Conservation (phyloP, 2,113 vertebrate genomes). For the Verasper variegatus region DNA sequence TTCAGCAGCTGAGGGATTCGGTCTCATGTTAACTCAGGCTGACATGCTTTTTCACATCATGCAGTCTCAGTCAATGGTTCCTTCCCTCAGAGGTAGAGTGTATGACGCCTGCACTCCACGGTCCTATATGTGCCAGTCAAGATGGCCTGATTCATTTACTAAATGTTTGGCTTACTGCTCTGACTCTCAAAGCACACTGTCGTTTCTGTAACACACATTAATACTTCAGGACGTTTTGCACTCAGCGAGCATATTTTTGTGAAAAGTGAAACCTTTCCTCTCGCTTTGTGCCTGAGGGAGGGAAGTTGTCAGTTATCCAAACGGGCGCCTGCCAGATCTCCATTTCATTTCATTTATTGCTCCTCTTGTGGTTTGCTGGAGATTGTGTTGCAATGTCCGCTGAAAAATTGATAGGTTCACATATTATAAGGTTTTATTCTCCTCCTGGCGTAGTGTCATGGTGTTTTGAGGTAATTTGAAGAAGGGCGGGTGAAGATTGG, state of each 20-base stretch:
- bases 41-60: conserved; percentile 39
- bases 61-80: background rate
- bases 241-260: conserved; percentile 47
- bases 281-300: conserved; percentile 27
- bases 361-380: conserved; percentile 36
- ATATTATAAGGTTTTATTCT: conserved; percentile 15
- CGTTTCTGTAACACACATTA: conserved; percentile 35
- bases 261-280: conserved; percentile 54
- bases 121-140: conserved; percentile 15
- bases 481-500: background rate
- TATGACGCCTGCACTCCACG: background rate
- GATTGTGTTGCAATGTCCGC: conserved; percentile 32
- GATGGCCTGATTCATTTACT: background rate
- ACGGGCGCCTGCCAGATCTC: conserved; percentile 43
- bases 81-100: background rate
- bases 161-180: conserved; percentile 30
- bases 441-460: conserved; percentile 35
- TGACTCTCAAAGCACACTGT: conserved; percentile 14
- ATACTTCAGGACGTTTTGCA: conserved; percentile 58
- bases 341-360: conserved; percentile 63
- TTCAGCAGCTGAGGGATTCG: conserved; percentile 40
- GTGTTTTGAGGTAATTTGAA: conserved; percentile 58
- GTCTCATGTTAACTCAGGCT: conserved; percentile 48
- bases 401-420: conserved; percentile 52
- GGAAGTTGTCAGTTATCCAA: conserved; percentile 40